Conservation (phyloP, 2,113 vertebrate genomes). For the Dolichallabes microphthalmus region DNA sequence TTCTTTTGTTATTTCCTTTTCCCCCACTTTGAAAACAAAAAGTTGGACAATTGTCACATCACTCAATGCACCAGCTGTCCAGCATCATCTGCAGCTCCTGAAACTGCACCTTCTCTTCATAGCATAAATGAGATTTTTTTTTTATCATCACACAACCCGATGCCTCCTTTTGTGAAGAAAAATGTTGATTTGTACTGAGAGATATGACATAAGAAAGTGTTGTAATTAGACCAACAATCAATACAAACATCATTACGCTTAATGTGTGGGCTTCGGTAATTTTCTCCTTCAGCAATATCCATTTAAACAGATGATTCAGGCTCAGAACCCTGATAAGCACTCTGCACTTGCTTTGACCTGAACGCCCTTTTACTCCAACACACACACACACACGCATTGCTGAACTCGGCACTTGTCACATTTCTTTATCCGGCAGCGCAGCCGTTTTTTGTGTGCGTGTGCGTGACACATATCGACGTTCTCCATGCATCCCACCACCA, state of each 20-base stretch:
- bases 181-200: neutral
- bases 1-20: too few species aligned
- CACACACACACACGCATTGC: neutral
- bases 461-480: slow-evolving; percentile 48
- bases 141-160: neutral
- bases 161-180: neutral
- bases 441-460: neutral
- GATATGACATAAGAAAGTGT: neutral
- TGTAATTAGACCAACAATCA: neutral
- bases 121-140: too few species aligned
- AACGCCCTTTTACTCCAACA: neutral
- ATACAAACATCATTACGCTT: neutral
- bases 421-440: slow-evolving; percentile 45
- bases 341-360: slow-evolving; percentile 19
- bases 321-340: slow-evolving; percentile 47
- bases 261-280: slow-evolving; percentile 23
- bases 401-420: slow-evolving; percentile 37
- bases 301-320: slow-evolving; percentile 26
- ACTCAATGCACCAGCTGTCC: too few species aligned
- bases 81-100: too few species aligned
- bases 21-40: too few species aligned
- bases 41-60: too few species aligned
- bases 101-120: too few species aligned
- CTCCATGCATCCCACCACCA: slow-evolving; percentile 35
- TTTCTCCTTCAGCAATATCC: slow-evolving; percentile 21